phyloP scores from a whole-genome alignment of 2,113 vertebrate genomes.

The Bucco capensis region DNA sequence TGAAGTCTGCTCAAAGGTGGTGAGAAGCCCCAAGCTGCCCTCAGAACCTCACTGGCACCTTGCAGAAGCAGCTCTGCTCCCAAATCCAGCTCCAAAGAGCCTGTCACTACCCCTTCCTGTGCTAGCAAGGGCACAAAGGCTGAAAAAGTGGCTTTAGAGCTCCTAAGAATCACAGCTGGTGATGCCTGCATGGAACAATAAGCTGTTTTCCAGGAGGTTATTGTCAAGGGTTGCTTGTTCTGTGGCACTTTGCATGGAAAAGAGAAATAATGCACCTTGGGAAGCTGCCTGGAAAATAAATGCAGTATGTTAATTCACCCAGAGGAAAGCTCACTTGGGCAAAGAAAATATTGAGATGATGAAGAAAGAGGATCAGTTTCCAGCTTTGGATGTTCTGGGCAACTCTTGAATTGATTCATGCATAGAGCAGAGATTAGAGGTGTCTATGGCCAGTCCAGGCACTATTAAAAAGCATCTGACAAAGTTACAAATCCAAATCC shows the following conservation, averaged over 20 bases:
- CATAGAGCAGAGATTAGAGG: not conserved
- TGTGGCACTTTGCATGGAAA: not conserved
- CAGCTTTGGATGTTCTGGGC: not conserved
- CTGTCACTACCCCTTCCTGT: not conserved
- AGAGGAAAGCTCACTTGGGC: not conserved
- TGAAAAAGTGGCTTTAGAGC: not conserved
- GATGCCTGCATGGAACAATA: not conserved
- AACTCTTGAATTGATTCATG: not conserved
- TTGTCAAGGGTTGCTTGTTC: not conserved
- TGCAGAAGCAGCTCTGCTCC: not conserved
- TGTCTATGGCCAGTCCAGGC: not conserved
- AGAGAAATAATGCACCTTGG: rapidly evolving
- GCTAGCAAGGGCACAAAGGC: not conserved
- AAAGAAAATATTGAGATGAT: not conserved
- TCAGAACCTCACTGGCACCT: not conserved
- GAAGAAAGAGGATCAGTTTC: not conserved
- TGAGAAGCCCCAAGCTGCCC: not conserved
- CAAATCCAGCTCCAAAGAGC: rapidly evolving
- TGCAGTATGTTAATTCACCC: not conserved
- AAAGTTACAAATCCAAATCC: not conserved
- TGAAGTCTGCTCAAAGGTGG: not conserved
- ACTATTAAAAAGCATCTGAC: not conserved
- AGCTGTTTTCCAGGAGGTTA: not conserved
- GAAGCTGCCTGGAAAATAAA: not conserved
- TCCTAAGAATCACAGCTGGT: not conserved